Percentiles rank a stretch among this genome's conserved stretches.
phyloP scores from a whole-genome alignment of 2,888 invertebrate genomes.

The Erebia epiphron region DNA sequence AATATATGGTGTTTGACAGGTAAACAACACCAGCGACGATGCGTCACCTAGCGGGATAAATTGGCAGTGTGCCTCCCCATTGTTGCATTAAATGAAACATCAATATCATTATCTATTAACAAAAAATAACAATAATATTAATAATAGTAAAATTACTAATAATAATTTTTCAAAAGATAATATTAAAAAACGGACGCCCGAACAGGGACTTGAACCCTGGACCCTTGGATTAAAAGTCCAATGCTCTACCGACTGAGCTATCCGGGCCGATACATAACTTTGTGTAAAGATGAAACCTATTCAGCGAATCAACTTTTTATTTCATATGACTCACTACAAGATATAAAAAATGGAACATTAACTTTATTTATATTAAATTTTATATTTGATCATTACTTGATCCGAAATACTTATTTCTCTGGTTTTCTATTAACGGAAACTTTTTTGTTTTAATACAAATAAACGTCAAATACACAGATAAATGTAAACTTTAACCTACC shows the following conservation, averaged over 20 bases:
- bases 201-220: conserved; percentile 84
- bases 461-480: too few relatives aligned
- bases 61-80: too few relatives aligned
- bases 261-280: conserved; percentile 60
- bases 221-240: conserved; percentile 84
- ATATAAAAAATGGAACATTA: too few relatives aligned
- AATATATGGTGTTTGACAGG: too few relatives aligned
- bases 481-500: too few relatives aligned
- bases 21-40: too few relatives aligned
- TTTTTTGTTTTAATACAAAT: too few relatives aligned
- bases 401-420: too few relatives aligned
- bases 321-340: neutral
- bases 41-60: too few relatives aligned
- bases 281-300: conserved; percentile 40
- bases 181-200: conserved; percentile 60
- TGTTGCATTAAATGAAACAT: neutral
- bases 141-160: neutral
- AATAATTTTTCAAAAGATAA: neutral
- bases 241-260: conserved; percentile 84
- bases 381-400: too few relatives aligned
- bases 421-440: too few relatives aligned
- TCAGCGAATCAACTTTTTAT: conserved; percentile 31
- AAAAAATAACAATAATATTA: neutral
- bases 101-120: neutral
- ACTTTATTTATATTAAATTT: too few relatives aligned